These are phyloP conservation scores for Coelopa frigida DNA, from an alignment of 1,140 invertebrate species.

Conservation along the genomic window DNA sequence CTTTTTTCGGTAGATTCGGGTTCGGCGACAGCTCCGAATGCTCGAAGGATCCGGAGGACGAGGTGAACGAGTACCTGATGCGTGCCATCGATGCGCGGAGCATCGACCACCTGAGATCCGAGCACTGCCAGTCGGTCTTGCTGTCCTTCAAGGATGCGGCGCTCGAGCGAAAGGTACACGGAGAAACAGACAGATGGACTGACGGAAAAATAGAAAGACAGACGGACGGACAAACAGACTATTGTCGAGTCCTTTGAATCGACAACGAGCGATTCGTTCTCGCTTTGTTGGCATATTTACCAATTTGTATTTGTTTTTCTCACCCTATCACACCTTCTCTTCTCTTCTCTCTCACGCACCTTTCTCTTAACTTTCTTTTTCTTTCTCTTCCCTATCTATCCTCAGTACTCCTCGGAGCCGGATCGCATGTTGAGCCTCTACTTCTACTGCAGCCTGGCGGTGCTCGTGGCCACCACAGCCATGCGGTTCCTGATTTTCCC, in stretches of 20 bases:
- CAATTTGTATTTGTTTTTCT: too few relatives aligned
- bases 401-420: constrained; percentile 66
- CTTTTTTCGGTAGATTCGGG: constrained; percentile 51
- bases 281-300: too few relatives aligned
- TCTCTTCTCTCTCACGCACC: too few relatives aligned
- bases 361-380: constrained; percentile 13
- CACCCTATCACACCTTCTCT: too few relatives aligned
- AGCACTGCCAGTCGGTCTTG: constrained; percentile 75
- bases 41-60: constrained; percentile 76
- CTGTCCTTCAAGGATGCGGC: constrained; percentile 71
- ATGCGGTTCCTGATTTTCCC: constrained; percentile 62
- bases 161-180: constrained; percentile 75
- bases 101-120: constrained; percentile 75
- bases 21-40: constrained; percentile 52
- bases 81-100: constrained; percentile 90
- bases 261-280: too few relatives aligned
- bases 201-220: too few relatives aligned
- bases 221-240: not conserved
- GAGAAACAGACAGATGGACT: too few relatives aligned
- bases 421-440: constrained; percentile 80
- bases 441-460: constrained; percentile 71
- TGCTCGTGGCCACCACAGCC: constrained; percentile 57
- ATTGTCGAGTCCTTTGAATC: too few relatives aligned
- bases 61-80: constrained; percentile 91
- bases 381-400: constrained; percentile 29